Evolutionary conservation across 2,113 vertebrate genomes (phyloP).

Genomic region (Triplophysa dalaica): DNA sequence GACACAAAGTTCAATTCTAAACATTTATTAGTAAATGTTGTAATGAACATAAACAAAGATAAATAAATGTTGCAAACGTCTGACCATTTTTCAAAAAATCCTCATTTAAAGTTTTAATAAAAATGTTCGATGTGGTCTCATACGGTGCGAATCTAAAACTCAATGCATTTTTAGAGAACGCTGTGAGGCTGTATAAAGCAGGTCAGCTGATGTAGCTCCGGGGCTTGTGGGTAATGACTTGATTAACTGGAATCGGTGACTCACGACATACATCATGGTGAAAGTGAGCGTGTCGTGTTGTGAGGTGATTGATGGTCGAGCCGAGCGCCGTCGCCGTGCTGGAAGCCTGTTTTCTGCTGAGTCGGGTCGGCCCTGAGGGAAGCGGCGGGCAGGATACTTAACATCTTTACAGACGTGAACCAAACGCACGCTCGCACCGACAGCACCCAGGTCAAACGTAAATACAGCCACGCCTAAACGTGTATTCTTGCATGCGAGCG

Average conservation of each 20-base stretch:
- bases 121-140: not conserved
- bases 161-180: not conserved
- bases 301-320: constrained; percentile 69
- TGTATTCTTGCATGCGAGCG: not conserved
- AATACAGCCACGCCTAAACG: not conserved
- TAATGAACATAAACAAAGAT: no score
- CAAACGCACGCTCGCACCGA: not conserved
- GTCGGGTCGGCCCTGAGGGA: constrained; percentile 55
- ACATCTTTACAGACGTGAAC: constrained; percentile 20
- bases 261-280: constrained; percentile 70
- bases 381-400: constrained; percentile 45
- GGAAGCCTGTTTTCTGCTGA: constrained; percentile 62
- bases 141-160: not conserved
- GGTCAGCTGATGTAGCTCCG: constrained; percentile 58
- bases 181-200: constrained; percentile 55
- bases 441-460: not conserved
- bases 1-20: not conserved
- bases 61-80: no score
- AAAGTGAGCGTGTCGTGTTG: constrained; percentile 66
- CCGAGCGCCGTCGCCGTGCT: constrained; percentile 33
- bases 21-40: not conserved
- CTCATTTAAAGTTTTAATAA: not conserved
- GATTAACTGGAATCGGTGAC: constrained; percentile 69
- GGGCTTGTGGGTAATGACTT: constrained; percentile 67
- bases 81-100: not conserved